Base-by-base conservation (phyloP, 1,140 invertebrate genomes). In the Zaprionus inermis region DNA sequence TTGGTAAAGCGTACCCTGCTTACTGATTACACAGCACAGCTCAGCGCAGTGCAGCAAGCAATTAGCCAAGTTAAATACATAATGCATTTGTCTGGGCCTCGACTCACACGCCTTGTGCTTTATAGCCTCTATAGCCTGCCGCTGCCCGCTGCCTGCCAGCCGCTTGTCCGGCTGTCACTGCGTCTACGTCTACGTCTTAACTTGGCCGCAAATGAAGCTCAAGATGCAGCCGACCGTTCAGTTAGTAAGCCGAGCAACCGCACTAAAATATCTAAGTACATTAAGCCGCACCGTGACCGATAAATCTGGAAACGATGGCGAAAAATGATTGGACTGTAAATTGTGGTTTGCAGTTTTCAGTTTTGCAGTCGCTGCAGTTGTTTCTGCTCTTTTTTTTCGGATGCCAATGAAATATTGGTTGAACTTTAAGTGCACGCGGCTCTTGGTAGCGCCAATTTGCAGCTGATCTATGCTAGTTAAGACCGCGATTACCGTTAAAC, bases 41-140 rank as follows among this genome's bases (percentile, higher is more conserved):
- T 11, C 36, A 59, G 24, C 34, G 22, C 32, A 74, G 61, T 55
- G 46, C 28, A 72, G 38, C 72, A 71, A 72, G 76, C 76, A 79
- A 79, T 76, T 79, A 79, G 76, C 73, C 68, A 76, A 79, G 73
- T 76, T 79, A 72, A 79, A 79, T 79, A 72, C 76, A 79, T 79
- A 79, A 79, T 79, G 68, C 73, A 79, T 79, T 77, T 76, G 73
- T 76, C 76, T 79, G 76, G 63, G 52, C 49, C 32, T 54, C 57
- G 36, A 36, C 55, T 72, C 49, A 60, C 49, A 60, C 41, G 58
- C 51, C 59, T 70, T 30, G 46, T 57, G 59, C 66, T 73, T 63
- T 64, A 64, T 54, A 58, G 34, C 55, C 56, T 9, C 34, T 22
- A 6, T 28, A 22, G 3, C n/a, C n/a, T n/a, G n/a, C 34, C 51